Conservation (phyloP, 2,797 vertebrate genomes). For the Poecile montanus region DNA sequence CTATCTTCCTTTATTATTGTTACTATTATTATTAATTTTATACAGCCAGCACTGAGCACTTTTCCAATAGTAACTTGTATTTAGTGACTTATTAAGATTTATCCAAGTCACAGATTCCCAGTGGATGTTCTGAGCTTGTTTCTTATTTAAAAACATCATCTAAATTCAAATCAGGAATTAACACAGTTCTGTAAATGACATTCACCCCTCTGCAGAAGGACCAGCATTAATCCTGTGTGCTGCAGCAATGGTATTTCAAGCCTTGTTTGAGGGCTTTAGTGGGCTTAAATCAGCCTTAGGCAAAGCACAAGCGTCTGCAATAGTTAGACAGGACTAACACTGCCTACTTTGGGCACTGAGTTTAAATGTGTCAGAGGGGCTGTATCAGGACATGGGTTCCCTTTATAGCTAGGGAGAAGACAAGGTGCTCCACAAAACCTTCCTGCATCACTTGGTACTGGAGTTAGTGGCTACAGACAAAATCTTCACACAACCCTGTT, state of each 20-base stretch:
- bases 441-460: not conserved
- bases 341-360: not conserved
- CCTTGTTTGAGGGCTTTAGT: conserved; percentile 14
- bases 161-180: conserved; percentile 67
- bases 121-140: conserved; percentile 30
- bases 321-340: not conserved
- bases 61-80: not conserved
- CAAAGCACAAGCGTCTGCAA: not conserved
- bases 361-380: not conserved
- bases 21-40: not conserved
- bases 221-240: conserved; percentile 26
- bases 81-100: conserved; percentile 42
- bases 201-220: conserved; percentile 45
- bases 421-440: not conserved
- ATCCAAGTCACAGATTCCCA: conserved; percentile 54
- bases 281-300: not conserved
- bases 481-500: not conserved
- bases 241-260: not conserved
- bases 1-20: not conserved
- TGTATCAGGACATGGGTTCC: not conserved
- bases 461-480: not conserved
- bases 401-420: not conserved
- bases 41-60: not conserved
- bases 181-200: conserved; percentile 51
- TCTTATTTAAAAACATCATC: conserved; percentile 60